Percentiles rank a stretch among this genome's conserved stretches.
These are phyloP conservation scores for Aulostomus chinensis DNA, from an alignment of 2,797 vertebrate genomes.

Conservation along the genomic window DNA sequence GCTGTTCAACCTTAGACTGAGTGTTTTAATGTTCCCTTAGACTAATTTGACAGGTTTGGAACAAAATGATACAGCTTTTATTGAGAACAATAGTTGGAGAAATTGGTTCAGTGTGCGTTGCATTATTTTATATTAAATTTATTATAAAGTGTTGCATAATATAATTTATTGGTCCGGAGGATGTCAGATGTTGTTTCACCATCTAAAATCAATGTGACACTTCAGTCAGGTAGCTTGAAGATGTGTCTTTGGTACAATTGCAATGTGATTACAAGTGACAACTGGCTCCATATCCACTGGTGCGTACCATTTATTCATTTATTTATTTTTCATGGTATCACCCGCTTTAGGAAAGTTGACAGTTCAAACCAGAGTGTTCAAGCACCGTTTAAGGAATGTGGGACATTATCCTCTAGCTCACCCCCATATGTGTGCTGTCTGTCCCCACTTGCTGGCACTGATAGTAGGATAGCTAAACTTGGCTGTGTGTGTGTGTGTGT, in stretches of 20 bases:
- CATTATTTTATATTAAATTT: too few species aligned
- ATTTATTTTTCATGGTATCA: not conserved
- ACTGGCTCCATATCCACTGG: not conserved
- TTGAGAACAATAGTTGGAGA: not conserved
- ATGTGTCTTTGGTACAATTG: conserved; percentile 1
- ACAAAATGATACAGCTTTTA: not conserved
- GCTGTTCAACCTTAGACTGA: too few species aligned
- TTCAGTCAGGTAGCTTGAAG: conserved; percentile 9
- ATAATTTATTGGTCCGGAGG: not conserved
- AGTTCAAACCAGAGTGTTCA: conserved; percentile 28
- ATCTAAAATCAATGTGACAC: conserved; percentile 10
- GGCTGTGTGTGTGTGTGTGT: conserved; percentile 45
- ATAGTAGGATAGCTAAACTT: conserved; percentile 81
- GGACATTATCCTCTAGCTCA: conserved; percentile 45
- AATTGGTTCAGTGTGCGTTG: conserved; percentile 2
- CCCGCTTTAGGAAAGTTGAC: not conserved
- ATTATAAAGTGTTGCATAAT: not conserved
- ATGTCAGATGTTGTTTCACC: conserved; percentile 3
- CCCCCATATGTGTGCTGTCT: conserved; percentile 40
- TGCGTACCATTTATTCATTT: not conserved
- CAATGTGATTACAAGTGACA: conserved; percentile 3
- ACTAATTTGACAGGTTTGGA: not conserved
- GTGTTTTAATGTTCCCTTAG: too few species aligned
- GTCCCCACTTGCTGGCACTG: conserved; percentile 66
- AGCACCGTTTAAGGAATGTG: conserved; percentile 61